Evolutionary conservation across 2,797 vertebrate genomes (phyloP), one percentile per base, ranked within the genome.

Genomic region (Acanthurus tractus): DNA sequence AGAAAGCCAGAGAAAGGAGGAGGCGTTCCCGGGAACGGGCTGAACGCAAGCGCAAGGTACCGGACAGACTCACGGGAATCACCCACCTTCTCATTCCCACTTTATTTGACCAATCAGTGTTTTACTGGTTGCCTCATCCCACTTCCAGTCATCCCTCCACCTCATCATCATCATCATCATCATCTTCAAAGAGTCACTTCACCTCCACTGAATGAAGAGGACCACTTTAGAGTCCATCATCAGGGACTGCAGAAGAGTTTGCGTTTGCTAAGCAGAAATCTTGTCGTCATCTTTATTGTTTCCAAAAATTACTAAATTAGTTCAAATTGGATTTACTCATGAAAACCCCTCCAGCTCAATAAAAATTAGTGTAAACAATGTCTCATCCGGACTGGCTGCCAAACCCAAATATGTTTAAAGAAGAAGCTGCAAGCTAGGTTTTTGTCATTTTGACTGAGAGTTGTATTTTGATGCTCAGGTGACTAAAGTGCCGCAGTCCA

Each of bases 41-140:
- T 42, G 97, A 99, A 93, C 96, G 97, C 88, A 99, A 96, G 91
- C 97, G 97, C 93, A 99, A 99, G 98, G 98, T 99, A 99, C 49
- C 91, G 69, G 86, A 72, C 54, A 52, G 65, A 84, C 59, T 80
- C 53, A 10, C 55, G 44, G 69, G 20, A 54, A 2, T 66, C 76
- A 74, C 78, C 76, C 70, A 61, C 78, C 68, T 14, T 48, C 67
- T 84, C 84, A 66, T 81, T 84, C 80, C 55, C 13, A 1, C 76
- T 49, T 12, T 4, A 73, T 61, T 48, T 50, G 4, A 78, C 55
- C 73, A 66, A 2, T 58, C 61, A 23, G 64, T 56, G 36, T 79
- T 63, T 71, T 3, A 36, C 42, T 40, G 59, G 25, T 72, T 23
- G 42, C 58, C 71, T 55, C 78, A 83, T 78, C 42, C 42, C 53